Base-by-base conservation (phyloP, 2,888 invertebrate species). In the Ecliptopera silaceata region DNA sequence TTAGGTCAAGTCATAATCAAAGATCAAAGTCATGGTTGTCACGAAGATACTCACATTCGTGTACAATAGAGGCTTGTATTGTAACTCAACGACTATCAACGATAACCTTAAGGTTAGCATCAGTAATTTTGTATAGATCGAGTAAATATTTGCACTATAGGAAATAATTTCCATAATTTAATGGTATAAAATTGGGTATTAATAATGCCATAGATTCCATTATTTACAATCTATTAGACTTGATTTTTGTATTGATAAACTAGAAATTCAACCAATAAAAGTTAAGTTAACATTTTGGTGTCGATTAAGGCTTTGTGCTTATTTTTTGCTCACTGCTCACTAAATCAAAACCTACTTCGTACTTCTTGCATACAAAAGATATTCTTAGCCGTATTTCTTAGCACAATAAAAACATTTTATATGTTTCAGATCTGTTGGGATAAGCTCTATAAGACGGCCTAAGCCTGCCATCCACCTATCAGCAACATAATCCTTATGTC, bases 401-500 rank as follows among this genome's bases (percentile, higher is more conserved):
- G 26, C 15, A 5, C 20, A 39, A 41, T 26, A 38, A 36, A 36
- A 46, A 45, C 20, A 32, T 47, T 43, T 46, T 46, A 38, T 43
- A 52, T 26, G 8, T 11, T 44, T 36, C 29, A 44, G 47, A 51
- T 50, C 50, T 22, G 22, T 13, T 44, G 41, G 38, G 45, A 49
- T 49, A 45, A 50, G 17, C 18, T 31, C 13, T 34, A 41, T 42
- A 51, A 39, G 32, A 47, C 31, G 18, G 31, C 39, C 20, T 20
- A 31, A 13, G 8, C 18, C 36, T 1, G 29, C 26, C n/a, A 34
- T 20, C 13, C 1, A 12, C 8, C 18, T 13, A 11, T 31, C 15
- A 42, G n/a, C 13, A 39, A 41, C 22, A 38, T 4, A 4, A 32
- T 55, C 47, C 18, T 3, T 71, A 65, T 38, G 15, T 12, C 36